Conservation (phyloP, 2,888 invertebrate genomes). For the Synergus gifuensis region DNA sequence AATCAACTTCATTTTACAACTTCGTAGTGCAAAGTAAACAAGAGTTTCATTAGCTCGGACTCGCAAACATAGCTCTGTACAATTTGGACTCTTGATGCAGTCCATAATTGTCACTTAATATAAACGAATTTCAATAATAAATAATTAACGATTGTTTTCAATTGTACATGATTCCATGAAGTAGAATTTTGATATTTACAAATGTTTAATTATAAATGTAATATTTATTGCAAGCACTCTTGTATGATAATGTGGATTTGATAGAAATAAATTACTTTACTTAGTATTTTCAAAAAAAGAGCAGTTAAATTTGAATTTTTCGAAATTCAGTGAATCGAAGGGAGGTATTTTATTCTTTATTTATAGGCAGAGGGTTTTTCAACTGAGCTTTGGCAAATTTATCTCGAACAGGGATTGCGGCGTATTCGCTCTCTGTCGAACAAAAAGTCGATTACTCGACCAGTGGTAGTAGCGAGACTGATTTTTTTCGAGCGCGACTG, state of each 20-base stretch:
- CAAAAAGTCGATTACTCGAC: constrained; percentile 55
- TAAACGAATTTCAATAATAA: no score
- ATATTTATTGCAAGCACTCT: not conserved
- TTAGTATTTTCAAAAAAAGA: not conserved
- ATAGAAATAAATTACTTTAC: not conserved
- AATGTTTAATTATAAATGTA: no score
- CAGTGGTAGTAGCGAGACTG: constrained; percentile 46
- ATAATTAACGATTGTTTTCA: no score
- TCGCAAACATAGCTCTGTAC: not conserved
- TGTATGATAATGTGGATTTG: not conserved
- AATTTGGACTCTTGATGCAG: no score
- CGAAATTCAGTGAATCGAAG: not conserved
- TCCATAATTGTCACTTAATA: no score
- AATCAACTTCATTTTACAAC: not conserved
- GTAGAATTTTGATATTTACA: no score
- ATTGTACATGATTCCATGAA: no score
- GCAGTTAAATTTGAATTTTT: not conserved
- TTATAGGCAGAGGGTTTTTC: not conserved
- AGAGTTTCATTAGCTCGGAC: not conserved
- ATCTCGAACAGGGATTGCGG: constrained; percentile 5
- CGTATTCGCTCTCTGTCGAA: constrained; percentile 18
- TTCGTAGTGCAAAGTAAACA: not conserved
- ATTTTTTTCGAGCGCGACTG: constrained; percentile 58
- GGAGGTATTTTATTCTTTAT: constrained; percentile 1
- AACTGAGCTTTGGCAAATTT: constrained; percentile 3